Evolutionary conservation across 2,113 vertebrate genomes (phyloP).

Genomic region (Lontra canadensis): DNA sequence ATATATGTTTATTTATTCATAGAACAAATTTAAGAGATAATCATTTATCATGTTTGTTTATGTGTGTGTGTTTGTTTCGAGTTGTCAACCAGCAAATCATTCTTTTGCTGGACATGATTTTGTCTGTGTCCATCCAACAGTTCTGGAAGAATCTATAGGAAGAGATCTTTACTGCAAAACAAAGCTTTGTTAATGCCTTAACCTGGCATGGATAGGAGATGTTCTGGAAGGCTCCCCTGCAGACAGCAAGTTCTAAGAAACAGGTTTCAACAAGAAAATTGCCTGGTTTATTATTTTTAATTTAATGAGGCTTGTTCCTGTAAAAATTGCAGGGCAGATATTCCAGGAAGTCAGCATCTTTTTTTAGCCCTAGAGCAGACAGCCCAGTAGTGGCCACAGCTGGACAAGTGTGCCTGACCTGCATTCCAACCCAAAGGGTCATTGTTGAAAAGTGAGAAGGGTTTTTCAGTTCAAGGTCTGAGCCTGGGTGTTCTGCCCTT

Average conservation of each 20-base stretch:
- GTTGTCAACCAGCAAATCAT: neutral
- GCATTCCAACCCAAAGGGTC: neutral
- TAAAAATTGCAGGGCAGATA: slow-evolving; percentile 69
- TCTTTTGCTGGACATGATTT: neutral
- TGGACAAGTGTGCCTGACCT: slow-evolving; percentile 50
- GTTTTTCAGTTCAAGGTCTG: slow-evolving; percentile 26
- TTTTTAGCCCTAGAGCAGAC: slow-evolving; percentile 65
- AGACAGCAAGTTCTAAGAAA: slow-evolving; percentile 56
- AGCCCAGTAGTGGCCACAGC: slow-evolving; percentile 22
- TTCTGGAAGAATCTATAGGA: slow-evolving; percentile 25
- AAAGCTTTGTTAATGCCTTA: neutral
- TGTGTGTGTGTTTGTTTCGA: neutral
- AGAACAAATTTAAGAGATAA: slow-evolving; percentile 11
- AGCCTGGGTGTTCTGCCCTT: neutral
- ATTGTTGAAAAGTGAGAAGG: slow-evolving; percentile 2
- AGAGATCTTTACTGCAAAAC: neutral
- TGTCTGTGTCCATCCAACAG: neutral
- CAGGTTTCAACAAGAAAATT: slow-evolving; percentile 60
- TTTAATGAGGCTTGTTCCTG: slow-evolving; percentile 77
- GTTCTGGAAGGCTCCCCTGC: neutral
- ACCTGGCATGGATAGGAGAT: neutral
- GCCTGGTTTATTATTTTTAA: slow-evolving; percentile 65
- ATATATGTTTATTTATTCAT: neutral
- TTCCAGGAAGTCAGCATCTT: slow-evolving; percentile 75
- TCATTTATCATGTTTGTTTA: neutral